Evolutionary conservation across 2,113 vertebrate genomes (phyloP).

Genomic region (Microcebus ravelobensis): DNA sequence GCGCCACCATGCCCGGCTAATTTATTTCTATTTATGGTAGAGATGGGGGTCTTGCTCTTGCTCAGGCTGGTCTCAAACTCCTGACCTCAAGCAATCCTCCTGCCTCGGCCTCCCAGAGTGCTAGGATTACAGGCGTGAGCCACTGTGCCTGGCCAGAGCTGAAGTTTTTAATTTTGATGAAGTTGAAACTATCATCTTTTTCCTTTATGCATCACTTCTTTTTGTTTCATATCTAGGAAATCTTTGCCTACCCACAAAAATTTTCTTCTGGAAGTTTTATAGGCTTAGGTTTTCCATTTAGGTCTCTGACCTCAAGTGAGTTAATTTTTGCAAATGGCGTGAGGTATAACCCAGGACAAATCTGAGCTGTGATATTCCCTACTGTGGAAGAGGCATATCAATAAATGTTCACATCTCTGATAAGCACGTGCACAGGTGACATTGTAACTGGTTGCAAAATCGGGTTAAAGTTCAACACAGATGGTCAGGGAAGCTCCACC

Average conservation of each 20-base stretch:
- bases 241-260: not conserved
- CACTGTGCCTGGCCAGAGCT: not conserved
- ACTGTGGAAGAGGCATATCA: conserved; percentile 26
- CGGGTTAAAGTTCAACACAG: conserved; percentile 33
- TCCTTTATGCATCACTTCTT: not conserved
- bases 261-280: conserved; percentile 16
- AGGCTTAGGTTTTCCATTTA: conserved; percentile 12
- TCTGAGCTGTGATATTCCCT: not conserved
- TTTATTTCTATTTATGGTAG: no score
- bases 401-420: not conserved
- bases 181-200: not conserved
- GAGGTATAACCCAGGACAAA: not conserved
- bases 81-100: no score
- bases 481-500: not conserved
- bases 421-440: not conserved
- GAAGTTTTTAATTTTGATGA: not conserved
- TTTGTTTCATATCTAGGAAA: conserved; percentile 6
- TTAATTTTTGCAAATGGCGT: conserved; percentile 15
- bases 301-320: not conserved
- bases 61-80: no score
- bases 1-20: no score
- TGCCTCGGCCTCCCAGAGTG: no score
- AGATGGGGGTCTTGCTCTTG: no score
- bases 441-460: not conserved
- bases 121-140: no score